These are phyloP conservation scores for Myripristis murdjan DNA, from an alignment of 2,797 vertebrate species.

Conservation along the genomic window DNA sequence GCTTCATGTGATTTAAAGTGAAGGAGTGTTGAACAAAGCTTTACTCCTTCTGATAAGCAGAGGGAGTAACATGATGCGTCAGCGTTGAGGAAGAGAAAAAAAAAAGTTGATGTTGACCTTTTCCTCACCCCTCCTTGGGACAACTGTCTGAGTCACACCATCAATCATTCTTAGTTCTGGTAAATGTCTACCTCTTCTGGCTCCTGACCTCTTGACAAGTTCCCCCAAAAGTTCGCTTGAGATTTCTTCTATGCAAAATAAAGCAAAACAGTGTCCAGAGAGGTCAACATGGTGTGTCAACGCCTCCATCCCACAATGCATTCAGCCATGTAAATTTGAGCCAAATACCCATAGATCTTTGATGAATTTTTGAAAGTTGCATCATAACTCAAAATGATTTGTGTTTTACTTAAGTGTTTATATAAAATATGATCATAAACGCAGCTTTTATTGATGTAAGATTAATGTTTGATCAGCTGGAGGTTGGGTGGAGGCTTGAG, in stretches of 20 bases:
- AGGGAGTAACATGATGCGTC: slow-evolving; percentile 14
- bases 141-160: slow-evolving; percentile 50
- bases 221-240: slow-evolving; percentile 37
- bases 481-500: too few relatives aligned
- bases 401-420: too few relatives aligned
- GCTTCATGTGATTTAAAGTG: slow-evolving; percentile 4
- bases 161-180: slow-evolving; percentile 47
- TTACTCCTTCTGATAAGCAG: slow-evolving; percentile 4
- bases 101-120: slow-evolving; percentile 29
- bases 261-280: background rate
- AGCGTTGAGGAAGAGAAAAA: background rate
- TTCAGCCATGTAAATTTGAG: background rate
- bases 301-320: slow-evolving; percentile 22
- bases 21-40: background rate
- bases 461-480: too few relatives aligned
- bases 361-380: background rate
- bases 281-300: slow-evolving; percentile 26
- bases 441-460: too few relatives aligned
- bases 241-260: slow-evolving; percentile 10
- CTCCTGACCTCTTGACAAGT: slow-evolving; percentile 36
- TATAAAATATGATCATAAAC: too few relatives aligned
- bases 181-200: slow-evolving; percentile 32
- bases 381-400: background rate
- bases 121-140: slow-evolving; percentile 36
- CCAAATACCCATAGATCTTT: background rate